These are phyloP conservation scores for Carterocephalus palaemon DNA, from an alignment of 2,888 invertebrate species.

Conservation along the genomic window DNA sequence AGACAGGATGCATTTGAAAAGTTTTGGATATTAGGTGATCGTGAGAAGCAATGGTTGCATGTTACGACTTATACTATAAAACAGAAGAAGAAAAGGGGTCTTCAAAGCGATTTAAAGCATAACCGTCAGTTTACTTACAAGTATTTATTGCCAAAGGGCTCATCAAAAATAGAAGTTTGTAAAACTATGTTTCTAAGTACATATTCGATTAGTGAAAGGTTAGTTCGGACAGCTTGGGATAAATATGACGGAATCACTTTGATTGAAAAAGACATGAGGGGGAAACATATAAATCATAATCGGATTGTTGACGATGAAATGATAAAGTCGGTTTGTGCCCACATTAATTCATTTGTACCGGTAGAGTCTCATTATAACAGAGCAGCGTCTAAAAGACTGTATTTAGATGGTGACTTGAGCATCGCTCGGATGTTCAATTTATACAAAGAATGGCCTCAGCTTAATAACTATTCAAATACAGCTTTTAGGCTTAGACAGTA, in stretches of 20 bases:
- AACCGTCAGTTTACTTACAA: conserved; percentile 19
- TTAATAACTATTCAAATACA: conserved; percentile 17
- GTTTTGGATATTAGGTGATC: conserved; percentile 12
- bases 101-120: conserved; percentile 8
- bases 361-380: conserved; percentile 26
- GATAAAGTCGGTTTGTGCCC: conserved; percentile 17
- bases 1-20: conserved; percentile 2
- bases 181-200: too few relatives aligned
- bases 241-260: conserved; percentile 20
- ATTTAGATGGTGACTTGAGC: conserved; percentile 27
- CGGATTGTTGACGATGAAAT: conserved; percentile 18
- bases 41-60: conserved; percentile 14
- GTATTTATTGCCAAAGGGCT: conserved; percentile 16
- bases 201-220: too few relatives aligned
- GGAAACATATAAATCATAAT: conserved; percentile 18
- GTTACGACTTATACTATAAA: not conserved
- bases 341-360: conserved; percentile 24
- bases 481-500: conserved; percentile 20
- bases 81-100: not conserved
- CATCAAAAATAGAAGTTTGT: conserved; percentile 16
- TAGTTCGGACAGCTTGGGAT: too few relatives aligned
- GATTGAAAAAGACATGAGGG: conserved; percentile 12
- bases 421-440: conserved; percentile 27
- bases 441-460: conserved; percentile 28
- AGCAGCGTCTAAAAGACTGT: conserved; percentile 23